Evolutionary conservation across 2,888 invertebrate species (phyloP).

Genomic region (Drosophila fulvimacula): DNA sequence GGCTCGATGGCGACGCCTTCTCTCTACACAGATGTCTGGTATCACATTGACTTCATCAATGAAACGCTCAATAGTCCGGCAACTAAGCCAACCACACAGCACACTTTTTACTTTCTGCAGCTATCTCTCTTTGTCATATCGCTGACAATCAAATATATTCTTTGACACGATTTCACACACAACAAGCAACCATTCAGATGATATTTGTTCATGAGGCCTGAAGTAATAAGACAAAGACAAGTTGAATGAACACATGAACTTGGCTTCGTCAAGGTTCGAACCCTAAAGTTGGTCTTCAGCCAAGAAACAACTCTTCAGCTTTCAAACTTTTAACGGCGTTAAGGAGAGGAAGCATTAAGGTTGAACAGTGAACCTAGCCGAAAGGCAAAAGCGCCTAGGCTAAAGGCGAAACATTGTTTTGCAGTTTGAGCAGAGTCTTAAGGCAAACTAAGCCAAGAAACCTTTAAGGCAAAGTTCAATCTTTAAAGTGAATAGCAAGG

Average conservation of each 20-base stretch:
- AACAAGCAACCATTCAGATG: no score
- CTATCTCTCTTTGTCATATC: neutral
- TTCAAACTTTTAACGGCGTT: no score
- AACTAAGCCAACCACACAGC: neutral
- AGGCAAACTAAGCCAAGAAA: neutral
- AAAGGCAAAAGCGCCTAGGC: neutral
- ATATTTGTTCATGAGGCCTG: no score
- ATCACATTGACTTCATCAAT: slow-evolving; percentile 51
- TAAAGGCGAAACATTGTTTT: neutral
- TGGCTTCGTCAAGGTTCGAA: no score
- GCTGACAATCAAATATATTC: neutral
- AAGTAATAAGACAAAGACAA: no score
- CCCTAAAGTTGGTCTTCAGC: no score
- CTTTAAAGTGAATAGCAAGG: neutral
- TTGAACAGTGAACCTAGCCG: neutral
- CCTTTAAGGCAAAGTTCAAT: neutral
- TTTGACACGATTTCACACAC: neutral
- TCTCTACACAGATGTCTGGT: slow-evolving; percentile 58
- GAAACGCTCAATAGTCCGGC: neutral
- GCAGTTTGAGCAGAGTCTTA: neutral
- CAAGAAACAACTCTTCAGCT: no score
- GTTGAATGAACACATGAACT: no score
- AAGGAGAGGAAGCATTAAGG: no score
- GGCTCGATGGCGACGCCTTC: slow-evolving; percentile 41
- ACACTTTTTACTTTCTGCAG: neutral